Conservation (phyloP, 2,113 vertebrate genomes). For the Colinus virginianus region DNA sequence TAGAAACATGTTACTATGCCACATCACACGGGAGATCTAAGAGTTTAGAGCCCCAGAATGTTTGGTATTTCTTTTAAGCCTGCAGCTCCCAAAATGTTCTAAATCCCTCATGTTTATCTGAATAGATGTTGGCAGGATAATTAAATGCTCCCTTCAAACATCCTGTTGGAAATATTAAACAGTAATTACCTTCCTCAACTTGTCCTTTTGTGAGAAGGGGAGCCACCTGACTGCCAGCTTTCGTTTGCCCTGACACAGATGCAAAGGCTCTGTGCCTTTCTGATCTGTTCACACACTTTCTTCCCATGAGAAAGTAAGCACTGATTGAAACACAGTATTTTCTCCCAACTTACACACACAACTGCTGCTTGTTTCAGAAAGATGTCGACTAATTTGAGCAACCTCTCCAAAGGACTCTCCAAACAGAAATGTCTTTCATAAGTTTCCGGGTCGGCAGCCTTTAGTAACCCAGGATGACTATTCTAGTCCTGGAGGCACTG, state of each 20-base stretch:
- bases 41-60: conserved; percentile 70
- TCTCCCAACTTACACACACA: conserved; percentile 81
- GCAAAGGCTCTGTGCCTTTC: conserved; percentile 48
- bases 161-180: conserved; percentile 78
- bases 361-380: conserved; percentile 84
- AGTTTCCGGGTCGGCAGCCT: conserved; percentile 89
- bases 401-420: conserved; percentile 77
- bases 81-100: conserved; percentile 12
- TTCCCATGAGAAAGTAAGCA: conserved; percentile 86
- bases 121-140: conserved; percentile 77
- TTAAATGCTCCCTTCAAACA: conserved; percentile 72
- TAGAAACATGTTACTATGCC: conserved; percentile 32
- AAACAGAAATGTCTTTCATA: conserved; percentile 89
- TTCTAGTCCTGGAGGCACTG: conserved; percentile 80
- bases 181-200: conserved; percentile 72
- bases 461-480: conserved; percentile 77
- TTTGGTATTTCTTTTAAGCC: conserved; percentile 71
- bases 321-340: conserved; percentile 69
- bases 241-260: conserved; percentile 53
- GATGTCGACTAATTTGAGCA: conserved; percentile 77
- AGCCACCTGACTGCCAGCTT: conserved; percentile 68
- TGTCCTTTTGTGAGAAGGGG: conserved; percentile 55
- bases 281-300: conserved; percentile 66
- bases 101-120: conserved; percentile 75
- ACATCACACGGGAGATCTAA: conserved; percentile 61